These are phyloP conservation scores for Tinea trinotella DNA, from an alignment of 2,888 invertebrate species.

Conservation along the genomic window DNA sequence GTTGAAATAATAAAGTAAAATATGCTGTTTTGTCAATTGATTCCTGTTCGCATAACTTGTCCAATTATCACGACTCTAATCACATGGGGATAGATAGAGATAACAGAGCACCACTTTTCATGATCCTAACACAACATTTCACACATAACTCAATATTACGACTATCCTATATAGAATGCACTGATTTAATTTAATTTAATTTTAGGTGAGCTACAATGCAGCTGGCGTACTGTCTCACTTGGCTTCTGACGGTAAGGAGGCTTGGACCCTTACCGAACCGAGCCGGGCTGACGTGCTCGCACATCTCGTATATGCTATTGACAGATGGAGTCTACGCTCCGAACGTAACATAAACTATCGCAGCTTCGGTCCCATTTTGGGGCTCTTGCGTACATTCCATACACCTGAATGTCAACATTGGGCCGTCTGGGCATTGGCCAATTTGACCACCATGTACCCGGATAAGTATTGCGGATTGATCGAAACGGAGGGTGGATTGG, in stretches of 20 bases:
- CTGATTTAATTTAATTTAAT: constrained; percentile 1
- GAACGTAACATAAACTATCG: constrained; percentile 97
- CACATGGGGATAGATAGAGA: no score
- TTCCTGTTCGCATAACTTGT: no score
- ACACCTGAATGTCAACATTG: constrained; percentile 95
- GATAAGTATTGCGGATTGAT: constrained; percentile 93
- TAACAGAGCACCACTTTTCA: no score
- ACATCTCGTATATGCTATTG: constrained; percentile 86
- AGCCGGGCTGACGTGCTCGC: constrained; percentile 79
- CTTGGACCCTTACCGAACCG: constrained; percentile 85
- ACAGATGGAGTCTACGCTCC: constrained; percentile 89
- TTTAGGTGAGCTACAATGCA: constrained; percentile 93
- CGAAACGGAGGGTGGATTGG: constrained; percentile 87
- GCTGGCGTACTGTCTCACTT: constrained; percentile 97
- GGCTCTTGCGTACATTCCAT: constrained; percentile 85
- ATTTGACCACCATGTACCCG: constrained; percentile 93
- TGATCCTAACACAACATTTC: no score
- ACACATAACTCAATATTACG: no score
- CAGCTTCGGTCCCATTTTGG: constrained; percentile 94
- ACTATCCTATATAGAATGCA: no score
- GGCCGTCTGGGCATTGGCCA: constrained; percentile 98
- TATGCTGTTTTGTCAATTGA: no score
- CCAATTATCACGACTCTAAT: no score
- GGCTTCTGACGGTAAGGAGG: constrained; percentile 89
- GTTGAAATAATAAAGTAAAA: no score